Evolutionary conservation across 2,888 invertebrate genomes (phyloP).

Genomic region (Seira ritae): DNA sequence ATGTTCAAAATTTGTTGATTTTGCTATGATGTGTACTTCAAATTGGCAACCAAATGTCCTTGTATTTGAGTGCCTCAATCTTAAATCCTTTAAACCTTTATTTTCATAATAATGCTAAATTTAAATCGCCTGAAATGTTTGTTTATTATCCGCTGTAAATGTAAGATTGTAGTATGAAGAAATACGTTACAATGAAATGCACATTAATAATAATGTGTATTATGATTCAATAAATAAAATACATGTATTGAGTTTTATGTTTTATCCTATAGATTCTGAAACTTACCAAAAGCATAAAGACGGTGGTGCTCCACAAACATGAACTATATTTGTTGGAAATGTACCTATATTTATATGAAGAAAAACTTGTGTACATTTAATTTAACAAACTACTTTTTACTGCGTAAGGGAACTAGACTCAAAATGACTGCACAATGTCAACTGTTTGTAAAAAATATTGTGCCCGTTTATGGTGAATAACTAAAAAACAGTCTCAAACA

Average conservation of each 20-base stretch:
- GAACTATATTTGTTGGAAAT: neutral
- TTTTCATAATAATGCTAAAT: conserved; percentile 15
- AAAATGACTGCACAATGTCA: no score
- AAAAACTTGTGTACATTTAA: neutral
- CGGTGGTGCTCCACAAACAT: neutral
- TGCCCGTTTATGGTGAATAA: neutral
- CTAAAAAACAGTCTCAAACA: neutral
- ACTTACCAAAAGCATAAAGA: neutral
- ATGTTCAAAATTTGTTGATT: no score
- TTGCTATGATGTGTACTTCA: neutral
- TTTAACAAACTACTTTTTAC: neutral
- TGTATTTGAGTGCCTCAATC: conserved; percentile 43
- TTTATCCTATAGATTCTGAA: neutral
- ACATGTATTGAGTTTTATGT: neutral
- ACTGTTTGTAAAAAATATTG: neutral
- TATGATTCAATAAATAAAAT: neutral
- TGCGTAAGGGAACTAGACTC: neutral
- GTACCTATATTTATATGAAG: neutral
- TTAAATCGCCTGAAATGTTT: no score
- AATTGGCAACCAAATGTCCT: neutral
- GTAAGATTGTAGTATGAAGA: neutral
- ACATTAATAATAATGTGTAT: neutral
- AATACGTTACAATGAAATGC: neutral
- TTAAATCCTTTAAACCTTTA: conserved; percentile 25
- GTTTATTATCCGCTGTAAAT: neutral